Percentiles rank a stretch among this genome's conserved stretches.
Conservation (phyloP, 2,113 vertebrate species). For the Eretmochelys imbricata region DNA sequence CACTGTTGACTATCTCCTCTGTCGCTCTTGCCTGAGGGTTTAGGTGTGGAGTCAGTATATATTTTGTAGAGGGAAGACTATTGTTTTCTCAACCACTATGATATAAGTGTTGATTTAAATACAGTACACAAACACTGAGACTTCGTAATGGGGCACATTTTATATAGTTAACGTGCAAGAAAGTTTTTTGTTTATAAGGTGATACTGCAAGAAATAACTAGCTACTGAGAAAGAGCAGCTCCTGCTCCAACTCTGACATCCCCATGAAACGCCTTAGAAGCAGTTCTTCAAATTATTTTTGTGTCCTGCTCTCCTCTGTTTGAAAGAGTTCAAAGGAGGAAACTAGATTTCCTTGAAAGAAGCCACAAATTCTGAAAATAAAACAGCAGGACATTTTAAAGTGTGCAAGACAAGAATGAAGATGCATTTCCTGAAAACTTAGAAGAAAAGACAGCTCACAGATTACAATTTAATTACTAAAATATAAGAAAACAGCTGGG, state of each 20-base stretch:
- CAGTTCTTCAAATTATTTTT: slow-evolving; percentile 14
- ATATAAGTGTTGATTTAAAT: background rate
- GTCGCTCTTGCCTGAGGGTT: background rate
- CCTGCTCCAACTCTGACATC: background rate
- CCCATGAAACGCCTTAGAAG: background rate
- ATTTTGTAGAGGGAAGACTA: background rate
- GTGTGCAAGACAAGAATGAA: slow-evolving; percentile 59
- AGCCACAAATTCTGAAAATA: slow-evolving; percentile 61
- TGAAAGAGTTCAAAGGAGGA: slow-evolving; percentile 33
- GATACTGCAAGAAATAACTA: background rate
- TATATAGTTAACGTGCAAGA: background rate
- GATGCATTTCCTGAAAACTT: slow-evolving; percentile 60
- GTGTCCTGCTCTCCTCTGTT: slow-evolving; percentile 10
- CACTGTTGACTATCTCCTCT: background rate
- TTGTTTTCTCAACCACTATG: background rate
- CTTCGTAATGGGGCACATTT: background rate
- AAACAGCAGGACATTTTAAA: slow-evolving; percentile 47
- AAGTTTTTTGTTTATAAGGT: background rate
- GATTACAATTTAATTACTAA: slow-evolving; percentile 65
- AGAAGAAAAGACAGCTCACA: slow-evolving; percentile 58
- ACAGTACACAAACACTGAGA: background rate
- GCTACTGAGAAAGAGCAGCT: background rate
- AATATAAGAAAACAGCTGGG: slow-evolving; percentile 52
- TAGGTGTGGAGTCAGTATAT: background rate
- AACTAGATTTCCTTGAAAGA: slow-evolving; percentile 43